A percentile compares a stretch with the other conserved stretches of the same genome.
Evolutionary conservation across 1,140 invertebrate species (phyloP).

Genomic region (Ceratina calcarata): DNA sequence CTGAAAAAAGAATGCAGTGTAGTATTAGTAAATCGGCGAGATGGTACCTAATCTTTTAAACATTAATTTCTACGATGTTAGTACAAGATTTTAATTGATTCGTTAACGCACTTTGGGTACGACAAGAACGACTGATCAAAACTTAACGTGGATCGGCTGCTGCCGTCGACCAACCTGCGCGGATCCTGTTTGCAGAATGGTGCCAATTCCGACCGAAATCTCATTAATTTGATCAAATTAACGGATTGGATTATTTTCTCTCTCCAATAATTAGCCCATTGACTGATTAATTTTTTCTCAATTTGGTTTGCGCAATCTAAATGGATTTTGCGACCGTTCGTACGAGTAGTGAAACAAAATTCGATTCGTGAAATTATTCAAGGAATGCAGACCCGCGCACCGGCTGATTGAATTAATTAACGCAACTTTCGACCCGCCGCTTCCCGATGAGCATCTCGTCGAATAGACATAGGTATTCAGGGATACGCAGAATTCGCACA

Average conservation of each 20-base stretch:
- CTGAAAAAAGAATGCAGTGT: slow-evolving; percentile 81
- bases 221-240: slow-evolving; percentile 30
- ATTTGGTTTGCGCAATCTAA: too few relatives aligned
- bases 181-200: slow-evolving; percentile 6
- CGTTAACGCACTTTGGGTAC: slow-evolving; percentile 7
- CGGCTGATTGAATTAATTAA: slow-evolving; percentile 10
- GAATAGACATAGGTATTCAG: not conserved
- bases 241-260: slow-evolving; percentile 11
- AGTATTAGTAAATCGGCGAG: not conserved
- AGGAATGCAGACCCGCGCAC: not conserved
- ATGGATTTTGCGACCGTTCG: not conserved
- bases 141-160: not conserved
- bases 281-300: slow-evolving; percentile 18
- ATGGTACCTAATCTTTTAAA: not conserved
- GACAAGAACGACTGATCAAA: not conserved
- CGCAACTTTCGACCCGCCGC: not conserved
- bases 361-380: not conserved
- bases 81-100: slow-evolving; percentile 2
- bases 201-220: slow-evolving; percentile 30
- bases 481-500: slow-evolving; percentile 26
- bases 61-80: not conserved
- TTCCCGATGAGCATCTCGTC: slow-evolving; percentile 4
- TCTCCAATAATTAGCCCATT: not conserved
- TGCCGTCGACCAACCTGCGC: not conserved
- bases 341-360: not conserved